phyloP scores from a whole-genome alignment of 2,797 vertebrate genomes.

The Anisognathus igniventris region DNA sequence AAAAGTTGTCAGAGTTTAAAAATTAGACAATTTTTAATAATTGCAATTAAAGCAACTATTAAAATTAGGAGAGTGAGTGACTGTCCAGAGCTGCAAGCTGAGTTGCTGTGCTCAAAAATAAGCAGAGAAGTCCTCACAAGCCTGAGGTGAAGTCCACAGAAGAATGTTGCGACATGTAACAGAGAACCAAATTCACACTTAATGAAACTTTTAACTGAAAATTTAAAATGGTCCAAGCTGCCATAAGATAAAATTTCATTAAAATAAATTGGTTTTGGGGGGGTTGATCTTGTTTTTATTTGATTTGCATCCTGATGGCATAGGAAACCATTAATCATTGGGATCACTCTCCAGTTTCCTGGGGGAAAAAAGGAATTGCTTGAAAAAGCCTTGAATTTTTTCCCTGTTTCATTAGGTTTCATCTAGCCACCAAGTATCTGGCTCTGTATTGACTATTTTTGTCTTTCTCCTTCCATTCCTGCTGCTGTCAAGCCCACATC shows the following conservation, averaged over 20 bases:
- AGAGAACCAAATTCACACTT: background rate
- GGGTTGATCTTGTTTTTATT: background rate
- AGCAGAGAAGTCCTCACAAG: background rate
- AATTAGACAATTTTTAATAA: background rate
- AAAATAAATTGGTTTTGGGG: background rate
- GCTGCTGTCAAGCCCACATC: background rate
- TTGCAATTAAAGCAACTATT: background rate
- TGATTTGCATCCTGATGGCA: background rate
- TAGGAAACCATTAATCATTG: background rate
- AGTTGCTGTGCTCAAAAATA: background rate
- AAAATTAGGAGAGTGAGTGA: background rate
- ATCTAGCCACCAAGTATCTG: background rate
- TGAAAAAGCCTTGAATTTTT: background rate
- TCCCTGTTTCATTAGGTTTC: background rate
- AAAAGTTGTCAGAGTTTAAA: background rate
- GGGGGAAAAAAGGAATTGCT: background rate
- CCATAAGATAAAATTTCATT: background rate
- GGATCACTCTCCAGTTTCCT: background rate
- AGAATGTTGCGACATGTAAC: background rate
- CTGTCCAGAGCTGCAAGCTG: background rate
- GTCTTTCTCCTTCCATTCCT: background rate
- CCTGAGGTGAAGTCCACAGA: background rate
- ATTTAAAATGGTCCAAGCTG: background rate
- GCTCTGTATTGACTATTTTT: background rate
- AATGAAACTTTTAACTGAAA: background rate